Evolutionary conservation across 2,113 vertebrate species (phyloP), one percentile per base, ranked within the genome.

Genomic region (Willisornis vidua): DNA sequence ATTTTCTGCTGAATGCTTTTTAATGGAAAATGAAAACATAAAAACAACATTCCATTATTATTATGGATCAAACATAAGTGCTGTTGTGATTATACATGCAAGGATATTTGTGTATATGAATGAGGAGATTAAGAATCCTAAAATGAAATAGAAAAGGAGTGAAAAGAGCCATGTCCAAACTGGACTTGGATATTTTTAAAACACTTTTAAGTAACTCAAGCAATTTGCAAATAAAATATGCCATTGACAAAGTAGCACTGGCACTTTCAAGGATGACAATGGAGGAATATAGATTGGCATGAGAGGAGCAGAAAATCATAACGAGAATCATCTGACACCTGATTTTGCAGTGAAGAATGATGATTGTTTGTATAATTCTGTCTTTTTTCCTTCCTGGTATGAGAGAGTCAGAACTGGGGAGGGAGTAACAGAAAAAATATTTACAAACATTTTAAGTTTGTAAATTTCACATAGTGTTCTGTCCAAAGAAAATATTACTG

Each of bases 401-500:
- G 28, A 93, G 15, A 29, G 33, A 84, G 15, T 55, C 65, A 73
- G 84, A 91, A 95, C 65, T 29, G 43, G 58, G 23, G 52, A 18
- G 37, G 11, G 45, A 10, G 66, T n/a, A 95, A 45, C 23, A 79
- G 48, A 97, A 86, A 62, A 96, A 96, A 96, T 87, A 96, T 70
- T 43, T 74, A 91, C 23, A 66, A 75, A 79, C 14, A 26, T 71
- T 95, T 51, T 93, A 78, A 75, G n/a, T 51, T 83, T 94, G 58
- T 90, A 92, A 93, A 95, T 95, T 94, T 96, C 90, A 85, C n/a
- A 37, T 54, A 10, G 7, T 22, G 8, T 57, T 91, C 54, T 65
- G 37, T 97, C 95, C 96, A 97, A 97, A 94, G 65, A 94, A 97
- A 98, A 96, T 95, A 97, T 89, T 96, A 76, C 66, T 66, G 85